A percentile compares a stretch with the other conserved stretches of the same genome.
These are phyloP conservation scores for Cheilosia vernalis DNA, from an alignment of 2,888 invertebrate genomes.

Conservation along the genomic window DNA sequence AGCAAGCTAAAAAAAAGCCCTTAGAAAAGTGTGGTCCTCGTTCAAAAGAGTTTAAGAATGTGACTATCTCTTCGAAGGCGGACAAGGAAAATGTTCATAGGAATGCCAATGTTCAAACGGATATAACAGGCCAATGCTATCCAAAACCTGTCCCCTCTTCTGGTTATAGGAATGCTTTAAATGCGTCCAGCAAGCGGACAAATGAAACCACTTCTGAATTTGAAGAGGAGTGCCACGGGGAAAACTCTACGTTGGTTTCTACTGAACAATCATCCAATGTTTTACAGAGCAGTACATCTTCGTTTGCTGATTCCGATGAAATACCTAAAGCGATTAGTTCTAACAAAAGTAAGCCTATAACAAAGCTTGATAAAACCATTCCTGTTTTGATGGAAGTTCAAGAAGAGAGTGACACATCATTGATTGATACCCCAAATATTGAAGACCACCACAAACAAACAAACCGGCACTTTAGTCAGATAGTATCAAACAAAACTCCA, in stretches of 20 bases:
- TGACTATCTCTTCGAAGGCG: not conserved
- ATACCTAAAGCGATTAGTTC: not conserved
- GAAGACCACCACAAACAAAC: not conserved
- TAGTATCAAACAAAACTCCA: not conserved
- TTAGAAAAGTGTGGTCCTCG: not conserved
- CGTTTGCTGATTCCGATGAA: slow-evolving; percentile 12
- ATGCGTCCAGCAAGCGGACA: not conserved
- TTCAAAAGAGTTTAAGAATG: not conserved
- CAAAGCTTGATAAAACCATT: not conserved
- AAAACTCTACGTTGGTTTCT: not conserved
- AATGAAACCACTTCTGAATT: slow-evolving; percentile 1
- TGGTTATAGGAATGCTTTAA: not conserved
- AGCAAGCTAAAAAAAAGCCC: slow-evolving; percentile 30
- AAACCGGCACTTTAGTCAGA: not conserved
- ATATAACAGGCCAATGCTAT: slow-evolving; percentile 33
- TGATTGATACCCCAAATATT: not conserved
- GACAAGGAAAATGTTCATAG: slow-evolving; percentile 48
- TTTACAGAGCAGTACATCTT: slow-evolving; percentile 14
- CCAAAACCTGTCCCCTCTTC: not conserved
- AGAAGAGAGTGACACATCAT: not conserved
- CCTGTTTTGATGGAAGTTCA: slow-evolving; percentile 3
- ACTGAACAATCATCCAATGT: slow-evolving; percentile 1
- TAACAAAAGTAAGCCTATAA: not conserved
- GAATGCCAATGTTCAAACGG: slow-evolving; percentile 47
- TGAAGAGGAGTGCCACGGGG: not conserved